A percentile compares a stretch with the other conserved stretches of the same genome.
Conservation (phyloP, 2,797 vertebrate species). For the Poecilia velifera region DNA sequence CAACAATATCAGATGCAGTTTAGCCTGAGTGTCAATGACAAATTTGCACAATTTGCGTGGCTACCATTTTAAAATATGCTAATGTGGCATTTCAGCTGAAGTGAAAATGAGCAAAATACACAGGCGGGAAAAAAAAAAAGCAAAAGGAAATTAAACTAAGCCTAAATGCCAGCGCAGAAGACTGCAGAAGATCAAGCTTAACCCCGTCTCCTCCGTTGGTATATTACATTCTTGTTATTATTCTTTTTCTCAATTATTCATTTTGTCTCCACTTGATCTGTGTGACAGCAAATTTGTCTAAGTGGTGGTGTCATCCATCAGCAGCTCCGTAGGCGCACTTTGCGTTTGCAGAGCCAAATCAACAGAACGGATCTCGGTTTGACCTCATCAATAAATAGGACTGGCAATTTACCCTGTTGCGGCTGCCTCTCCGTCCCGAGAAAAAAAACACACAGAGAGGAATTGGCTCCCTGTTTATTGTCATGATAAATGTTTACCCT, state of each 20-base stretch:
- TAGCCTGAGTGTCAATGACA: slow-evolving; percentile 32
- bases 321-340: slow-evolving; percentile 42
- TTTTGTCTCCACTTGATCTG: slow-evolving; percentile 27
- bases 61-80: slow-evolving; percentile 65
- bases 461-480: slow-evolving; percentile 43
- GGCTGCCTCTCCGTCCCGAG: slow-evolving; percentile 3
- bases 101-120: slow-evolving; percentile 49
- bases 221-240: neutral
- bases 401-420: slow-evolving; percentile 12
- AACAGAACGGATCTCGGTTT: slow-evolving; percentile 50
- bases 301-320: slow-evolving; percentile 44
- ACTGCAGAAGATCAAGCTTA: slow-evolving; percentile 20
- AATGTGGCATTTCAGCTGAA: slow-evolving; percentile 70
- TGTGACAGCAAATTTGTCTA: slow-evolving; percentile 29
- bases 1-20: slow-evolving; percentile 11
- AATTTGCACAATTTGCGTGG: slow-evolving; percentile 32
- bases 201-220: neutral
- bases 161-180: slow-evolving; percentile 54
- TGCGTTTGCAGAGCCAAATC: slow-evolving; percentile 64
- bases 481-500: slow-evolving; percentile 54
- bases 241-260: slow-evolving; percentile 35
- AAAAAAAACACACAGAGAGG: slow-evolving; percentile 27
- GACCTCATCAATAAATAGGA: slow-evolving; percentile 63
- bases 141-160: slow-evolving; percentile 55
- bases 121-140: slow-evolving; percentile 54